Conservation (phyloP, 1,140 invertebrate genomes). For the Drosophila nikananu region DNA sequence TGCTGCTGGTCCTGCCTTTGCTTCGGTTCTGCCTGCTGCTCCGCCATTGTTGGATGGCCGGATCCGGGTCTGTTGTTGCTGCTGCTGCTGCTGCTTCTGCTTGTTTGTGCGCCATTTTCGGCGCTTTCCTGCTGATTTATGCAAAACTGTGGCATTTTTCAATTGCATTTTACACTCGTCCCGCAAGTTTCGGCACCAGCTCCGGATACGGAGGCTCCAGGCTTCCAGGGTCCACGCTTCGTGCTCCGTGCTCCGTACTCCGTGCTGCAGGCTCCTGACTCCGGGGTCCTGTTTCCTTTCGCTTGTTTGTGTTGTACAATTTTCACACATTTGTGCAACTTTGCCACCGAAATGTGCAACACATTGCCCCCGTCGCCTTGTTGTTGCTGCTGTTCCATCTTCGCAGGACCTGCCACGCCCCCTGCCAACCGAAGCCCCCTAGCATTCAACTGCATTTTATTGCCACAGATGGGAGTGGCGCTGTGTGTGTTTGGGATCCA, state of each 20-base stretch:
- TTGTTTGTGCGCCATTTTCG: conserved; percentile 73
- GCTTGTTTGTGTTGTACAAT: conserved; percentile 68
- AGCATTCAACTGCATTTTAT: conserved; percentile 77
- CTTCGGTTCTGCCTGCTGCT: conserved; percentile 5
- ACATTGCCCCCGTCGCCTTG: conserved; percentile 65
- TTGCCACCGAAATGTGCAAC: conserved; percentile 78
- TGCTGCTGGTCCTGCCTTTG: conserved; percentile 30
- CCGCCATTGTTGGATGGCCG: conserved; percentile 27
- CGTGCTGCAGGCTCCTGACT: conserved; percentile 24
- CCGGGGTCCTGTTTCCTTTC: conserved; percentile 46
- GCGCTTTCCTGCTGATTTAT: conserved; percentile 82
- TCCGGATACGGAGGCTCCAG: conserved; percentile 27
- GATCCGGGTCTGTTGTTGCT: conserved; percentile 24
- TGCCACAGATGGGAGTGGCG: conserved; percentile 39
- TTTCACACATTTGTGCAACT: conserved; percentile 79
- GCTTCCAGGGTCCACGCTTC: conserved; percentile 2
- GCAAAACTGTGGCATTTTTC: conserved; percentile 81
- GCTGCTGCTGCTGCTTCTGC: conserved; percentile 22
- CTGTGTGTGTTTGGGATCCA: conserved; percentile 40
- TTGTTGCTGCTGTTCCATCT: conserved; percentile 50
- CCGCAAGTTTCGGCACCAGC: conserved; percentile 54
- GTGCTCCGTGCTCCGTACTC: neutral
- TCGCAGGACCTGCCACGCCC: conserved; percentile 41
- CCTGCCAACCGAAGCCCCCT: neutral
- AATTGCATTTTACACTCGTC: conserved; percentile 73